Evolutionary conservation across 1,140 invertebrate species (phyloP).

Genomic region (Neodiprion fabricii): DNA sequence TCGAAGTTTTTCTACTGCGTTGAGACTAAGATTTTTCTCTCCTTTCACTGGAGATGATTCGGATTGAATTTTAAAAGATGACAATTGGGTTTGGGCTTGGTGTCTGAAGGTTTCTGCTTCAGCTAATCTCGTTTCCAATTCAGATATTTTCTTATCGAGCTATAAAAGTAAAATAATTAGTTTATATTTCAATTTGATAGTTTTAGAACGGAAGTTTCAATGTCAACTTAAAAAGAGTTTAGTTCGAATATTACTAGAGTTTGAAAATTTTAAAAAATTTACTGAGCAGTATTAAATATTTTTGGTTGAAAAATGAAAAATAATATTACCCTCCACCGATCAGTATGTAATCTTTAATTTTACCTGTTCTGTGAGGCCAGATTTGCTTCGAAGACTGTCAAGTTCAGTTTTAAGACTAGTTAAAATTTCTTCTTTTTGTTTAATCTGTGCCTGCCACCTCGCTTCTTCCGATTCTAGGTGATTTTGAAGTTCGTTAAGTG

Average conservation of each 20-base stretch:
- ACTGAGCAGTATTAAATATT: neutral
- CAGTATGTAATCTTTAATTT: slow-evolving; percentile 1
- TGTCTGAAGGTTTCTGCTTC: slow-evolving; percentile 34
- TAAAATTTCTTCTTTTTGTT: slow-evolving; percentile 68
- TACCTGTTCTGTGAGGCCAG: slow-evolving; percentile 37
- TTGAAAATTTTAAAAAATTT: neutral
- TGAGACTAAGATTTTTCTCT: slow-evolving; percentile 28
- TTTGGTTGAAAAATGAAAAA: neutral
- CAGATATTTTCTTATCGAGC: slow-evolving; percentile 41
- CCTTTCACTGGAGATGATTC: slow-evolving; percentile 17
- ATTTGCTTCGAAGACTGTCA: slow-evolving; percentile 44
- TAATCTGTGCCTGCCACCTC: slow-evolving; percentile 70
- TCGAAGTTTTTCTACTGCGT: slow-evolving; percentile 40
- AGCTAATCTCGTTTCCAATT: slow-evolving; percentile 43
- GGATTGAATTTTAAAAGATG: slow-evolving; percentile 29
- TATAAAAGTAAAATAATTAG: slow-evolving; percentile 23
- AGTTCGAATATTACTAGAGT: too few species aligned
- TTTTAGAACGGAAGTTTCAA: too few species aligned
- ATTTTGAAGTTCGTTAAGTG: slow-evolving; percentile 72
- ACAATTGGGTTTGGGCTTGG: slow-evolving; percentile 32
- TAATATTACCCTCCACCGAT: neutral
- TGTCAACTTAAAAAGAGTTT: too few species aligned
- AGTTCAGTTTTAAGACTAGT: slow-evolving; percentile 63
- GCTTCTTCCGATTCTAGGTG: slow-evolving; percentile 75
- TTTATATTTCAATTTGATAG: neutral